phyloP scores from a whole-genome alignment of 2,888 invertebrate genomes.

The Agrenia bidenticulata region DNA sequence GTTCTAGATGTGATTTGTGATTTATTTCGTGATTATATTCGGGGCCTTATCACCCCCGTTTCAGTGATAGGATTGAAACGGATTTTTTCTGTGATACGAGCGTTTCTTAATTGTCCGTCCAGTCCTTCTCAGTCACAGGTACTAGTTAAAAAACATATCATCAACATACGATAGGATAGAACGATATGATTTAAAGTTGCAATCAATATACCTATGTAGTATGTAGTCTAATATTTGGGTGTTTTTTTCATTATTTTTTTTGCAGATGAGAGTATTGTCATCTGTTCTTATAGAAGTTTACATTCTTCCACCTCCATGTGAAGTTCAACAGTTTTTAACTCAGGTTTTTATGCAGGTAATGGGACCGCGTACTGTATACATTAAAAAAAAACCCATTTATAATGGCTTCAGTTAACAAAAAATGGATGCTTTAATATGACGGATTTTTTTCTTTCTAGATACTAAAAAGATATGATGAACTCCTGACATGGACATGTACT shows the following conservation, averaged over 20 bases:
- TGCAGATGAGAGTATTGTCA: conserved; percentile 24
- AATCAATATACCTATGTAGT: neutral
- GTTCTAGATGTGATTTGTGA: conserved; percentile 26
- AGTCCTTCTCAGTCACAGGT: neutral
- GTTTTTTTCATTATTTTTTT: neutral
- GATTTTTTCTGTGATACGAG: conserved; percentile 21
- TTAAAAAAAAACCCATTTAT: no score
- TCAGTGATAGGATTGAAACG: conserved; percentile 10
- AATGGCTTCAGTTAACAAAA: no score
- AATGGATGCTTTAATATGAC: neutral
- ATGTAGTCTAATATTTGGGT: neutral
- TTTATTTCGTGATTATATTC: conserved; percentile 26
- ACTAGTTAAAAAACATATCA: neutral
- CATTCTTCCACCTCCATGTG: conserved; percentile 27
- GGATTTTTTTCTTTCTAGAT: conserved; percentile 21
- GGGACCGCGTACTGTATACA: no score
- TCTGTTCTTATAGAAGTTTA: conserved; percentile 29
- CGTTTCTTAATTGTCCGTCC: conserved; percentile 16
- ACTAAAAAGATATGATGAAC: conserved; percentile 27
- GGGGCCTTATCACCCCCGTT: conserved; percentile 10
- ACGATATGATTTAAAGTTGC: neutral
- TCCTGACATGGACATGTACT: conserved; percentile 34
- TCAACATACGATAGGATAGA: no score
- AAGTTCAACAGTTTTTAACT: conserved; percentile 20
- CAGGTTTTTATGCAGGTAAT: conserved; percentile 32